phyloP scores from a whole-genome alignment of 2,888 invertebrate genomes.

The Odontocolon sp. region DNA sequence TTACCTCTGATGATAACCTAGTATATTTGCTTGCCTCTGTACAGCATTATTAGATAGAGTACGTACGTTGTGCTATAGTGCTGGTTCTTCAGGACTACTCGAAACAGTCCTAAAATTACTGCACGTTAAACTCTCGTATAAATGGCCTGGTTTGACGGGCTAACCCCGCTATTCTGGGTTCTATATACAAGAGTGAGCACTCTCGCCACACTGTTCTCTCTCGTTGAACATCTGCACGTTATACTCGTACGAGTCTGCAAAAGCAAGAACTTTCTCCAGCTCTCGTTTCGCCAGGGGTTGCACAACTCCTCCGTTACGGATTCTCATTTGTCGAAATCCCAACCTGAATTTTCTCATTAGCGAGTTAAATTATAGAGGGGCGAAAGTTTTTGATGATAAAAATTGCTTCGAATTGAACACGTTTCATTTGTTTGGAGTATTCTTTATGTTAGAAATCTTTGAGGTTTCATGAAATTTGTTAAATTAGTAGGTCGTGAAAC shows the following conservation, averaged over 20 bases:
- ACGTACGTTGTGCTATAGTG: conserved; percentile 13
- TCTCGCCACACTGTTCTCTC: not conserved
- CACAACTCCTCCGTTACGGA: not conserved
- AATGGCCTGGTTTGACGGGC: conserved; percentile 26
- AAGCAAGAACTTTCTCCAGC: conserved; percentile 23
- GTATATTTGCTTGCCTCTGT: not conserved
- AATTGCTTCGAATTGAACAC: too few relatives aligned
- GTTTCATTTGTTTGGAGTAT: not conserved
- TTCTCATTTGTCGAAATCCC: not conserved
- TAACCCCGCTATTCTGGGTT: conserved; percentile 13
- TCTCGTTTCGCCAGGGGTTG: conserved; percentile 8
- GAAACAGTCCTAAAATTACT: conserved; percentile 35
- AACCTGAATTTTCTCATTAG: conserved; percentile 3
- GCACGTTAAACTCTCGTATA: conserved; percentile 32
- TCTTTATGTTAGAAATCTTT: not conserved
- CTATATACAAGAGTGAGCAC: not conserved
- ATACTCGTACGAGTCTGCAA: conserved; percentile 12
- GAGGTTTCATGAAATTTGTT: not conserved
- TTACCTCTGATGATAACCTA: too few relatives aligned
- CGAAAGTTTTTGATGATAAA: conserved; percentile 11
- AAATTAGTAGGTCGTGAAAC: too few relatives aligned
- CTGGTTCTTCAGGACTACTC: conserved; percentile 15
- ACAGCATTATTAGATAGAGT: conserved; percentile 40
- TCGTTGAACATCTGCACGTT: conserved; percentile 14
- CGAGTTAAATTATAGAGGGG: not conserved